Evolutionary conservation across 1,140 invertebrate genomes (phyloP).

Genomic region (Sitobion miscanthi): DNA sequence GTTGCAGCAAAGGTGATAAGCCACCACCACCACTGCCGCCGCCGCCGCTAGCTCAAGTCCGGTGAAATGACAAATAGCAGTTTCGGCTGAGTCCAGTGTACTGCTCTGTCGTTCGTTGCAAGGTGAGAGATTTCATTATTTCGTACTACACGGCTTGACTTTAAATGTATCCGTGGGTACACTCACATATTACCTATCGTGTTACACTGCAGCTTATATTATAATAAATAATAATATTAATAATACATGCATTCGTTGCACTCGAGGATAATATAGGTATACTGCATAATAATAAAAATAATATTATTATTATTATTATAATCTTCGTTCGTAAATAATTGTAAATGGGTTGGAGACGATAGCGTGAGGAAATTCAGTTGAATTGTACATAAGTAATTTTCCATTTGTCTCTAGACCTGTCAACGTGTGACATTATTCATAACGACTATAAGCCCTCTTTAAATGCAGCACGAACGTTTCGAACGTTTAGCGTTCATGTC

Average conservation of each 20-base stretch:
- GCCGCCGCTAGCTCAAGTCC: background rate
- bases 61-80: background rate
- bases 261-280: no score
- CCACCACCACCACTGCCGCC: no score
- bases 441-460: conserved; percentile 7
- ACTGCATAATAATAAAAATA: no score
- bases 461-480: background rate
- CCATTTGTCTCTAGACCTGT: background rate
- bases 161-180: background rate
- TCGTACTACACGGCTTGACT: background rate
- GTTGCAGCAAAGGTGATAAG: background rate
- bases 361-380: background rate
- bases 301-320: background rate
- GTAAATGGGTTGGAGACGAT: background rate
- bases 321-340: background rate
- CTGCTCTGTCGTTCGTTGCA: no score
- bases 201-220: no score
- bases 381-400: background rate
- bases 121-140: background rate
- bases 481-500: background rate
- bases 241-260: background rate
- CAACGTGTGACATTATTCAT: conserved; percentile 9
- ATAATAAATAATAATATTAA: no score
- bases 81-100: background rate
- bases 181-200: no score